Evolutionary conservation across 2,113 vertebrate species (phyloP).

Genomic region (Eupsittula cactorum): DNA sequence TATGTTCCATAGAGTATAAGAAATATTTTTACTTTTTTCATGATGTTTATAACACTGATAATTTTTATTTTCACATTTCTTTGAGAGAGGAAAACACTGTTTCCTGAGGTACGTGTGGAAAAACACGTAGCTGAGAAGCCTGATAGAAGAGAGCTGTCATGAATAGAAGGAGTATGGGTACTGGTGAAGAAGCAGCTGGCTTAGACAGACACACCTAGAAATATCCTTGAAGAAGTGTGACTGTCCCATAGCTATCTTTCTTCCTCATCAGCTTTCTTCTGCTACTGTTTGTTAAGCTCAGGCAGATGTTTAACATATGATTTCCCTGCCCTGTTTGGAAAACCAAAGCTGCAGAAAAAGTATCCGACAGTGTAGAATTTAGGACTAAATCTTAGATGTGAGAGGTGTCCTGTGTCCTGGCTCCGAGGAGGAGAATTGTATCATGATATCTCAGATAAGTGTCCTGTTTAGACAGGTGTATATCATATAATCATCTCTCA

Average conservation of each 20-base stretch:
- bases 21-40: neutral
- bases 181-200: neutral
- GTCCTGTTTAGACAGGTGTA: neutral
- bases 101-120: neutral
- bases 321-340: neutral
- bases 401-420: neutral
- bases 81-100: neutral
- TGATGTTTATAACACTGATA: neutral
- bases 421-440: neutral
- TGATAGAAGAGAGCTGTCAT: neutral
- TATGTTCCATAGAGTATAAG: neutral
- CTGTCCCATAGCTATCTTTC: neutral
- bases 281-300: neutral
- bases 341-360: neutral
- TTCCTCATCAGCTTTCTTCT: neutral
- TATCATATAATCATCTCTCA: neutral
- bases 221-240: neutral
- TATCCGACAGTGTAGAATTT: neutral
- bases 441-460: accelerated
- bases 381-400: neutral
- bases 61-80: neutral
- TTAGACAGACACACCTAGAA: neutral
- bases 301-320: neutral
- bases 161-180: neutral
- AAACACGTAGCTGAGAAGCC: neutral